Evolutionary conservation across 2,888 invertebrate species (phyloP).

Genomic region (Stratiomys singularior): DNA sequence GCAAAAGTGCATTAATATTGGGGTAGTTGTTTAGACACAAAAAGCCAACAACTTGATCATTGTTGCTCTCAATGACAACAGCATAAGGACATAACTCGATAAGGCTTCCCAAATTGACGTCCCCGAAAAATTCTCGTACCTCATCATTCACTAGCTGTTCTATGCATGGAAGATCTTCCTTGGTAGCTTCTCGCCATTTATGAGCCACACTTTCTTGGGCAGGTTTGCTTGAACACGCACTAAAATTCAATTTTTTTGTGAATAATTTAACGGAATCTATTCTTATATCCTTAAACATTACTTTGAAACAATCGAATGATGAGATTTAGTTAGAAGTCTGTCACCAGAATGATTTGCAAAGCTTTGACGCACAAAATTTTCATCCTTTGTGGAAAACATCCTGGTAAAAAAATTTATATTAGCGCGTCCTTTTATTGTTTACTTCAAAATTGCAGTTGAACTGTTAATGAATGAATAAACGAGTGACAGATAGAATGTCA

Average conservation of each 20-base stretch:
- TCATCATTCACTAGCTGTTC: not conserved
- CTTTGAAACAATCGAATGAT: not conserved
- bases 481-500: too few species aligned
- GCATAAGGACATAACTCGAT: conserved; percentile 27
- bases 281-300: not conserved
- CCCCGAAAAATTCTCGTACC: conserved; percentile 16
- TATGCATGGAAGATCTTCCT: conserved; percentile 15
- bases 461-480: too few species aligned
- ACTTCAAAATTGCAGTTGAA: too few species aligned
- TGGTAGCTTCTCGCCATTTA: conserved; percentile 33
- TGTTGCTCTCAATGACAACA: conserved; percentile 53
- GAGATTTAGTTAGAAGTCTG: not conserved
- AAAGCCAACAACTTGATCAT: conserved; percentile 58
- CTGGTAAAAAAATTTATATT: too few species aligned
- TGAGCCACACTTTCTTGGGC: not conserved
- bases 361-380: too few species aligned
- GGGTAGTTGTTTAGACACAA: conserved; percentile 67
- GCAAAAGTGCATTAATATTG: conserved; percentile 68
- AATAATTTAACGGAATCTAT: not conserved
- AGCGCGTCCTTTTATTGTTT: too few species aligned
- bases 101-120: not conserved
- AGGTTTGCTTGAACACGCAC: not conserved
- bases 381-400: too few species aligned
- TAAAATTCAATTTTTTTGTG: not conserved
- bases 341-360: not conserved